Evolutionary conservation across 2,113 vertebrate species (phyloP).

Genomic region (Oreotrochilus melanogaster): DNA sequence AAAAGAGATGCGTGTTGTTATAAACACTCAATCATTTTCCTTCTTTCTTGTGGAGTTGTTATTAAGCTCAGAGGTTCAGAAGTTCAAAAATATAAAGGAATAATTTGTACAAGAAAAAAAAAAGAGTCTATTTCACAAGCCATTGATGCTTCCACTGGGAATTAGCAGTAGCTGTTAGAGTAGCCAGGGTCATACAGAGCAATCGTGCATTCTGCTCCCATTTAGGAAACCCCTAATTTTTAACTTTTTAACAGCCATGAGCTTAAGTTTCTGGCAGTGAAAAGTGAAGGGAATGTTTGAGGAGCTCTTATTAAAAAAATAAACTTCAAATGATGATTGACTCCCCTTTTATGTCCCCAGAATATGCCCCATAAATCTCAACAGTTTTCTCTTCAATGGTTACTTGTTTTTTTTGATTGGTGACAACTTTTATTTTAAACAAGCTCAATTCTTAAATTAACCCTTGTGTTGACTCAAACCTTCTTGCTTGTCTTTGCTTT

Average conservation of each 20-base stretch:
- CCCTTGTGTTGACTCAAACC: conserved; percentile 58
- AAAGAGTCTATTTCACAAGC: conserved; percentile 71
- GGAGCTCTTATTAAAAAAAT: conserved; percentile 72
- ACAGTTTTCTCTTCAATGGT: conserved; percentile 70
- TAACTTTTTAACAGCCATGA: conserved; percentile 69
- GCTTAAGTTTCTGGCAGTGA: conserved; percentile 54
- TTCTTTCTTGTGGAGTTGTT: conserved; percentile 58
- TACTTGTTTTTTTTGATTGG: conserved; percentile 67
- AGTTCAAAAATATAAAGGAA: conserved; percentile 75
- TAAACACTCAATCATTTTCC: conserved; percentile 56
- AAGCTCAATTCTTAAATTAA: conserved; percentile 52
- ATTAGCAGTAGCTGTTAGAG: conserved; percentile 72
- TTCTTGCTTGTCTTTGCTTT: conserved; percentile 59
- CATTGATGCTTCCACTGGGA: conserved; percentile 71
- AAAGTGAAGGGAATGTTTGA: conserved; percentile 62
- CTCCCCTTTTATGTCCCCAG: conserved; percentile 63
- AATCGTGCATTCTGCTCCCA: conserved; percentile 67
- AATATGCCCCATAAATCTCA: conserved; percentile 67
- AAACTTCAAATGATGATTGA: conserved; percentile 72
- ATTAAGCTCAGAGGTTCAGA: conserved; percentile 69
- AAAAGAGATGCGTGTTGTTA: conserved; percentile 45
- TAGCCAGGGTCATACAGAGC: conserved; percentile 60
- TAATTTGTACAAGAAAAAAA: conserved; percentile 76
- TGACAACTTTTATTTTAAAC: conserved; percentile 72
- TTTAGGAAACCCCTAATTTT: conserved; percentile 72